Base-by-base conservation (phyloP, 2,888 invertebrate genomes). In the Lasioglossum vierecki region DNA sequence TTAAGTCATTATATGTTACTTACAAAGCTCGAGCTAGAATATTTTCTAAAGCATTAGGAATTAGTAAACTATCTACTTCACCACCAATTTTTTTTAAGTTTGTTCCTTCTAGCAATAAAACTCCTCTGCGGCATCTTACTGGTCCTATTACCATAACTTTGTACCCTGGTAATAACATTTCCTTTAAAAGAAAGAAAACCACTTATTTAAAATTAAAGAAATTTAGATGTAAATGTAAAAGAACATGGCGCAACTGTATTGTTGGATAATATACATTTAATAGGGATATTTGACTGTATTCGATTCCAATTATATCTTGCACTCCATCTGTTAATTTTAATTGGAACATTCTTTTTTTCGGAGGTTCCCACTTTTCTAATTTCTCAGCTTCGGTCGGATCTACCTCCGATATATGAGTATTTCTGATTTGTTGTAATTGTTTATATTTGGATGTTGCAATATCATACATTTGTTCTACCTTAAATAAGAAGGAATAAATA, bases 261-360 rank as follows among this genome's bases (percentile, higher is more conserved):
- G n/a, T 4, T 74, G 86, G 57, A 49, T 44, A 26, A 35, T 70
- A 5, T 91, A 96, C 95, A 91, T 95, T 96, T 49, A 97, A 93
- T 88, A 95, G 95, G 76, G 95, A 94, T 95, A 97, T 96, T 0
- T 96, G 96, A 89, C 95, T 96, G 92, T 97, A 97, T 93, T 98
- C 98, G 92, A 98, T 97, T 0, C 96, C 98, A 79, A 96, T 95
- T 60, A 98, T 94, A 88, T 96, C 96, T 94, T 97, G 97, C 0
- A 96, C 95, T 22, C 98, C 98, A 95, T 98, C 98, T 6, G 97
- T 98, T 87, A 98, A 93, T 83, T 95, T 96, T 79, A 98, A 92
- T 92, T 97, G 96, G 85, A 98, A 95, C 96, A 97, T 97, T 92
- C 98, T 96, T 93, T 95, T 96, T 93, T 95, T 94, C 93, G 94